Conservation (phyloP, 2,888 invertebrate species). For the Acronicta psi region DNA sequence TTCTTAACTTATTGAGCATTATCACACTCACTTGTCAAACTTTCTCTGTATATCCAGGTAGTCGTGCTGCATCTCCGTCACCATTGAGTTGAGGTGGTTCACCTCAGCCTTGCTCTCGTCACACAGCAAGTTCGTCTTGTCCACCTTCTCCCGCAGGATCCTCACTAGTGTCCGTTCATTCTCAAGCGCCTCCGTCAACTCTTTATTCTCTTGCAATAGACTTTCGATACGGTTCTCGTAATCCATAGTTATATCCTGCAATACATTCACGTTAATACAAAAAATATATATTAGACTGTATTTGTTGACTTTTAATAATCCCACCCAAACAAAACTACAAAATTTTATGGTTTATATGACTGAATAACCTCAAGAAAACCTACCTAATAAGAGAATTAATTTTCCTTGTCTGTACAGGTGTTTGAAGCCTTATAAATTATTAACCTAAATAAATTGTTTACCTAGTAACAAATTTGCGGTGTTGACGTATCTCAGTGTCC, state of each 20-base stretch:
- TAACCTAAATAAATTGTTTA: background rate
- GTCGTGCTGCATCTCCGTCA: constrained; percentile 83
- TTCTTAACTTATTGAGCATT: no score
- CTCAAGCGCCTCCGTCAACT: constrained; percentile 84
- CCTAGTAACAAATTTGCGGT: constrained; percentile 5
- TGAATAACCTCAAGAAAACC: constrained; percentile 1
- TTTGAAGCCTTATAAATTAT: constrained; percentile 11
- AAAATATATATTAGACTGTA: background rate
- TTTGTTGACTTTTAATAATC: background rate
- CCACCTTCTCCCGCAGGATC: constrained; percentile 84
- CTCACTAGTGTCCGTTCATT: constrained; percentile 87
- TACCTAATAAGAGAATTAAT: background rate
- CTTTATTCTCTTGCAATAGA: constrained; percentile 84
- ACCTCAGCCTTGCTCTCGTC: constrained; percentile 87
- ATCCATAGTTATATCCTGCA: constrained; percentile 80
- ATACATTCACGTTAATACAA: constrained; percentile 36
- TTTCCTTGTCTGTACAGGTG: constrained; percentile 3
- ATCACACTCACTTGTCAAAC: constrained; percentile 79
- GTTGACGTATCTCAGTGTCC: constrained; percentile 8
- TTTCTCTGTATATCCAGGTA: constrained; percentile 79
- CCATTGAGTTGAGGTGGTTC: constrained; percentile 76
- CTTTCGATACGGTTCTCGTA: constrained; percentile 83
- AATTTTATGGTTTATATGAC: background rate
- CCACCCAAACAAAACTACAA: background rate
- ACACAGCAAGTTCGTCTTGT: constrained; percentile 82